phyloP scores from a whole-genome alignment of 2,797 vertebrate species.

The Molossus molossus region DNA sequence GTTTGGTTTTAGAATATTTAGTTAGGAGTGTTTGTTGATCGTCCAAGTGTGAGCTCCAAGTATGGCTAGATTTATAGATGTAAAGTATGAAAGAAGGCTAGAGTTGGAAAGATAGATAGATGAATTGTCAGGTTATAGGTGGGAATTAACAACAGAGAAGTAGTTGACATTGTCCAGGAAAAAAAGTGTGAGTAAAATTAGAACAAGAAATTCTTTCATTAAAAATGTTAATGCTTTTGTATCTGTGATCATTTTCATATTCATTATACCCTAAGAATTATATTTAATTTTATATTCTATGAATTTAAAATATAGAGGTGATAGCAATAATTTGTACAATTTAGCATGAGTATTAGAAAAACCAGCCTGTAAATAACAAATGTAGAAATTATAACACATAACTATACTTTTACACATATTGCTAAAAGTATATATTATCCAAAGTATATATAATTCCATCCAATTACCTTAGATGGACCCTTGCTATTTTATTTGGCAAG shows the following conservation, averaged over 20 bases:
- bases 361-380: constrained; percentile 7
- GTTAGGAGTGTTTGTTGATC: background rate
- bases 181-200: background rate
- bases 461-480: background rate
- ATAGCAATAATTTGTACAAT: constrained; percentile 5
- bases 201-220: constrained; percentile 46
- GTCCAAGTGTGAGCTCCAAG: background rate
- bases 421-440: background rate
- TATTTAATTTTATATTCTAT: constrained; percentile 38
- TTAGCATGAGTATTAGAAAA: constrained; percentile 7
- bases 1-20: background rate
- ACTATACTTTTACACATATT: constrained; percentile 18
- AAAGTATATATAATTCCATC: background rate
- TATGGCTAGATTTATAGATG: background rate
- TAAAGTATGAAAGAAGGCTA: background rate
- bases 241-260: constrained; percentile 44
- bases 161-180: background rate
- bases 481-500: constrained; percentile 66
- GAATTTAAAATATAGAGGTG: constrained; percentile 31
- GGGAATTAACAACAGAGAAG: constrained; percentile 9
- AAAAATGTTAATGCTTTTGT: background rate
- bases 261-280: constrained; percentile 13
- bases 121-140: background rate
- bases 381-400: background rate
- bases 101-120: constrained; percentile 1